Conservation (phyloP, 2,113 vertebrate species). For the Saimiri boliviensis region DNA sequence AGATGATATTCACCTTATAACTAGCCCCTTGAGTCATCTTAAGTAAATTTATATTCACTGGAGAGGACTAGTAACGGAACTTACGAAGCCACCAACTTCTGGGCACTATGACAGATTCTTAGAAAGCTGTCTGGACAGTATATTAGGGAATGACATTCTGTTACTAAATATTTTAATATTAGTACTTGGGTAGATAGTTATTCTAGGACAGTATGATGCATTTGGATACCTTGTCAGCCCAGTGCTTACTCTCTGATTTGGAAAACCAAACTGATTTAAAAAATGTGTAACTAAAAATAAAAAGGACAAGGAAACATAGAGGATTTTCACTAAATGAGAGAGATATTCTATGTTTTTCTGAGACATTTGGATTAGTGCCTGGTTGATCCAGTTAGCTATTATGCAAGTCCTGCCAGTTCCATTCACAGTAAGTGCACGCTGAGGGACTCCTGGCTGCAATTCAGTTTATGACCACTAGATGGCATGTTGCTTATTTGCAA, state of each 20-base stretch:
- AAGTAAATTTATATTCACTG: not conserved
- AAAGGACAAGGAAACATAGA: not conserved
- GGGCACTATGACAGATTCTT: not conserved
- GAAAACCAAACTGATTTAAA: not conserved
- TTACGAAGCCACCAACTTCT: not conserved
- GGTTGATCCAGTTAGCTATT: not conserved
- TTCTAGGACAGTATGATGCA: not conserved
- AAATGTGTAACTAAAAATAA: not conserved
- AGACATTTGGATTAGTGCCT: not conserved
- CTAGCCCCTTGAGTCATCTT: not conserved
- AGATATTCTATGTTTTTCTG: not conserved
- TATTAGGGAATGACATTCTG: not conserved
- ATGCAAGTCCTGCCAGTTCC: not conserved
- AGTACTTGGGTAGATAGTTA: not conserved
- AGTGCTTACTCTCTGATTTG: not conserved
- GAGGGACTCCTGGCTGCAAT: not conserved
- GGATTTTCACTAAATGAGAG: not conserved
- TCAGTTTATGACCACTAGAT: constrained; percentile 22
- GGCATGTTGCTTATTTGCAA: constrained; percentile 30
- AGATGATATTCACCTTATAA: not conserved
- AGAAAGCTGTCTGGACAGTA: not conserved
- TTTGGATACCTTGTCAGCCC: not conserved
- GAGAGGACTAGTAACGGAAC: not conserved
- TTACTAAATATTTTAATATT: not conserved
- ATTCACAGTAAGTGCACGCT: not conserved